Conservation (phyloP, 92 coral and sea anemone genomes). For the Paragorgia papillata region DNA sequence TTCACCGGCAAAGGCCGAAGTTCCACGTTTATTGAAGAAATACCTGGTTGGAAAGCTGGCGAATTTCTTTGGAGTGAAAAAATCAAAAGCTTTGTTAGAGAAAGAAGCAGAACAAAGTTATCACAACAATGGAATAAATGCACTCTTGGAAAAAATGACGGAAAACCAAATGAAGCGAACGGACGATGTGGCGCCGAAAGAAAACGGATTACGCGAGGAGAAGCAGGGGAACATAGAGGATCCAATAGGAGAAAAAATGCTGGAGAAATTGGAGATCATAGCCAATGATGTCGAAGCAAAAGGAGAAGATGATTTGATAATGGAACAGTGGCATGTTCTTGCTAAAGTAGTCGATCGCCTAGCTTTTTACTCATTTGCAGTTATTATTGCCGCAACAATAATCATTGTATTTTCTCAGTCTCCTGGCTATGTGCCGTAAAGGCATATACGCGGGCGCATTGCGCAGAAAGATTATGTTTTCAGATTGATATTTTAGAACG, state of each 20-base stretch:
- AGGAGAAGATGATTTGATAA: constrained; percentile 85
- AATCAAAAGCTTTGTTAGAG: constrained; percentile 19
- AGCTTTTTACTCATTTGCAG: constrained; percentile 83
- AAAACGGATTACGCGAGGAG: not conserved
- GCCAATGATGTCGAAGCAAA: constrained; percentile 69
- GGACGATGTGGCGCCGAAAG: not conserved
- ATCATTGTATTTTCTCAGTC: constrained; percentile 81
- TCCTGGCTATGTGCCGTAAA: constrained; percentile 82
- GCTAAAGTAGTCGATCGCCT: constrained; percentile 96
- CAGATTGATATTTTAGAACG: too few relatives aligned
- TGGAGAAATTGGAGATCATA: constrained; percentile 75
- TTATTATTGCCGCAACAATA: constrained; percentile 71
- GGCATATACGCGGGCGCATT: too few relatives aligned
- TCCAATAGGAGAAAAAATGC: constrained; percentile 13
- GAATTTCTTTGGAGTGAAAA: constrained; percentile 21
- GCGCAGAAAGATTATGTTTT: too few relatives aligned
- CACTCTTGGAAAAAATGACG: not conserved
- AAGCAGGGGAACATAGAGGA: not conserved
- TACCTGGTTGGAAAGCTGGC: constrained; percentile 80
- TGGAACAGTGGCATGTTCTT: constrained; percentile 89
- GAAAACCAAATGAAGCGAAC: not conserved
- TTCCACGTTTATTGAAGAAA: constrained; percentile 87
- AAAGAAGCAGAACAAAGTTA: not conserved
- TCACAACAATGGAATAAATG: not conserved
- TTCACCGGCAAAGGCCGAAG: constrained; percentile 79